These are phyloP conservation scores for Nyctibius bracteatus DNA, from an alignment of 2,113 vertebrate genomes.

Conservation along the genomic window DNA sequence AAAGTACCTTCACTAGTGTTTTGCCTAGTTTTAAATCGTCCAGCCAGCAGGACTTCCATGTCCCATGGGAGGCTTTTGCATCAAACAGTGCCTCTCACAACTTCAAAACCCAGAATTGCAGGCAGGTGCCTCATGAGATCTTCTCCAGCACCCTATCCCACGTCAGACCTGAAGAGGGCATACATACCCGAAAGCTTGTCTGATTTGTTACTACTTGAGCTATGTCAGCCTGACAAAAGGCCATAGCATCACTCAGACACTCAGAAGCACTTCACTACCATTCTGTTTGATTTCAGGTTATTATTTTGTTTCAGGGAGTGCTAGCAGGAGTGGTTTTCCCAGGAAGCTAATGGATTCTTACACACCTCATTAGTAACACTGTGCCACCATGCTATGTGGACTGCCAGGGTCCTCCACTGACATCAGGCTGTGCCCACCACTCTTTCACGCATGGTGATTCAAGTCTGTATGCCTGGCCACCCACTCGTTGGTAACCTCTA, in stretches of 20 bases:
- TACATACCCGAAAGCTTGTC: not conserved
- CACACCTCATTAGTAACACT: not conserved
- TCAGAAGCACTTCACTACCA: not conserved
- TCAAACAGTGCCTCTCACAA: not conserved
- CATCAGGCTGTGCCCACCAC: not conserved
- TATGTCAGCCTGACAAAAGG: not conserved
- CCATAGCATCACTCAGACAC: not conserved
- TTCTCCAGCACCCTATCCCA: fast-evolving
- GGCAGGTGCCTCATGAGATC: not conserved
- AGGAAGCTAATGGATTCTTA: not conserved
- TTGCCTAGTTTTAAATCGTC: not conserved
- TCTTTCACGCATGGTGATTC: not conserved
- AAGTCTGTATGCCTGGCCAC: not conserved
- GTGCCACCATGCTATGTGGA: not conserved
- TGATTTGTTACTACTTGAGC: not conserved
- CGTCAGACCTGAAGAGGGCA: not conserved
- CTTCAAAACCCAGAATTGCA: not conserved
- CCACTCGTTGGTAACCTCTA: fast-evolving
- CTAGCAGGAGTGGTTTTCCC: not conserved
- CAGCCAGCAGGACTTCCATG: not conserved
- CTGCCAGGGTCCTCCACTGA: not conserved
- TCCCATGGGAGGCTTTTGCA: not conserved
- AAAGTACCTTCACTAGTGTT: not conserved
- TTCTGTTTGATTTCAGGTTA: not conserved
- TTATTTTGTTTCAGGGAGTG: not conserved